Conservation (phyloP, 2,888 invertebrate genomes). For the Cyclophora punctaria region DNA sequence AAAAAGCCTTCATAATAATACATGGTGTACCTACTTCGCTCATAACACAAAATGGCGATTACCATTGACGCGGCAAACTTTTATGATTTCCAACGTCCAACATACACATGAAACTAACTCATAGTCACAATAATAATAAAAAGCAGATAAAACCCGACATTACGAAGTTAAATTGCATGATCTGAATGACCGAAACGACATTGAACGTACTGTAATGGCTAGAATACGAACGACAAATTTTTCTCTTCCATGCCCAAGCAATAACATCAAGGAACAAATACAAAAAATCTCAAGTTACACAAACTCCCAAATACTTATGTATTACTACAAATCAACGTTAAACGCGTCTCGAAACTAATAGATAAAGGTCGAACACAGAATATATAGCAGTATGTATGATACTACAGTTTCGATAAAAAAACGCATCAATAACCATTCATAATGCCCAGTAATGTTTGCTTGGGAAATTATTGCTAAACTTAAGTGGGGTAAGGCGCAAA, state of each 20-base stretch:
- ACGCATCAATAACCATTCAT: slow-evolving; percentile 33
- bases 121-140: too few relatives aligned
- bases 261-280: slow-evolving; percentile 11
- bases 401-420: slow-evolving; percentile 24
- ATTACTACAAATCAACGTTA: slow-evolving; percentile 23
- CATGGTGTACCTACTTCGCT: too few relatives aligned
- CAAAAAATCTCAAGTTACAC: slow-evolving; percentile 10
- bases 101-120: too few relatives aligned
- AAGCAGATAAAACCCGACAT: too few relatives aligned
- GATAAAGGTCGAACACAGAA: too few relatives aligned
- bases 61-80: too few relatives aligned
- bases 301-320: slow-evolving; percentile 12
- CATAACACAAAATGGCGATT: too few relatives aligned
- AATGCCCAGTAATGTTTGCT: slow-evolving; percentile 9
- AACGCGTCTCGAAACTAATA: slow-evolving; percentile 18
- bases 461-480: not conserved
- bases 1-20: too few relatives aligned
- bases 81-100: too few relatives aligned
- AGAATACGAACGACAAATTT: not conserved
- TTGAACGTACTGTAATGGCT: not conserved
- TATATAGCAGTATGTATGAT: too few relatives aligned
- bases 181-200: slow-evolving; percentile 5
- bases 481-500: slow-evolving; percentile 21
- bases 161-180: too few relatives aligned
- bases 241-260: slow-evolving; percentile 7